Evolutionary conservation across 2,888 invertebrate genomes (phyloP).

Genomic region (Lamellibrachia columna): DNA sequence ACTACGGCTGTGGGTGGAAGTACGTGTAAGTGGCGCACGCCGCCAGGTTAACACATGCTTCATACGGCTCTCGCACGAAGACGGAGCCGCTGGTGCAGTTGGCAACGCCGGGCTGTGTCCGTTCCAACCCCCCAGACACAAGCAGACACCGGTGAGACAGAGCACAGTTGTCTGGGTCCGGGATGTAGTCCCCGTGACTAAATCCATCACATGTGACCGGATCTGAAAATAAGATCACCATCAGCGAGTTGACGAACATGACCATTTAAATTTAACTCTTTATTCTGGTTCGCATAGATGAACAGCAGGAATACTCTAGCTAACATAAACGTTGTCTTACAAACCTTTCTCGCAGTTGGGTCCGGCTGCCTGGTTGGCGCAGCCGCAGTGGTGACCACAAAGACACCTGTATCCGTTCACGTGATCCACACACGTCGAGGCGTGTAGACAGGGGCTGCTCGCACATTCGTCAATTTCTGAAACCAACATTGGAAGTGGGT

Average conservation of each 20-base stretch:
- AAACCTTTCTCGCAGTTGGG: not conserved
- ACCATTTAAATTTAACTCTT: not conserved
- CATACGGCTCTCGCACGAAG: too few relatives aligned
- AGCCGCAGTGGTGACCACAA: not conserved
- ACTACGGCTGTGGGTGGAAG: too few relatives aligned
- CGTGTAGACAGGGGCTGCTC: not conserved
- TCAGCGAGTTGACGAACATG: not conserved
- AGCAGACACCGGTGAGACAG: too few relatives aligned
- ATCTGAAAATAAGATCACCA: not conserved
- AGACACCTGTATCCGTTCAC: not conserved
- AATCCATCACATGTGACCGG: too few relatives aligned
- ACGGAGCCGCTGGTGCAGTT: too few relatives aligned
- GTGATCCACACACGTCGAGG: not conserved
- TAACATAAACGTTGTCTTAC: not conserved
- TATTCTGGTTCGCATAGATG: too few relatives aligned
- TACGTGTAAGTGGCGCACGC: too few relatives aligned
- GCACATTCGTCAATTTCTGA: not conserved
- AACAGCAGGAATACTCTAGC: not conserved
- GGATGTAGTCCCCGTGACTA: too few relatives aligned
- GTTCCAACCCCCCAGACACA: too few relatives aligned
- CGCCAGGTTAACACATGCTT: too few relatives aligned
- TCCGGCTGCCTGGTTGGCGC: not conserved
- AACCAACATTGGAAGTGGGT: slow-evolving; percentile 40
- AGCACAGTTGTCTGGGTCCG: too few relatives aligned
- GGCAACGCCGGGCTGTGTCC: too few relatives aligned